Conservation (phyloP, 2,888 invertebrate genomes). For the Nematopogon swammerdamellus region DNA sequence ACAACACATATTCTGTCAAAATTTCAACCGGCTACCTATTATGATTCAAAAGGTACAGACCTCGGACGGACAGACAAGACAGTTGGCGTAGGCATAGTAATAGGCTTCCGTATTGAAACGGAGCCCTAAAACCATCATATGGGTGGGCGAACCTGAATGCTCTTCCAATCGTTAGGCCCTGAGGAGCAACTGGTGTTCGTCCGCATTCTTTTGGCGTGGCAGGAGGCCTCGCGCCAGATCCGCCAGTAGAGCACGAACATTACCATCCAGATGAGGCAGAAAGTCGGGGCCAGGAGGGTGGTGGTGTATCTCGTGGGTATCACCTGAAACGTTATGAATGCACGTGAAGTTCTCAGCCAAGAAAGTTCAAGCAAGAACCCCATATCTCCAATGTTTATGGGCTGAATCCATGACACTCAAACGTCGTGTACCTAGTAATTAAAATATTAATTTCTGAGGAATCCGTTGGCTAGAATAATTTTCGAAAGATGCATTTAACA, state of each 20-base stretch:
- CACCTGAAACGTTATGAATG: constrained; percentile 39
- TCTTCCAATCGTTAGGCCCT: constrained; percentile 66
- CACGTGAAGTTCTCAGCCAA: too few relatives aligned
- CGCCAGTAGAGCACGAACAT: constrained; percentile 74
- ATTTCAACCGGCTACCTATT: too few relatives aligned
- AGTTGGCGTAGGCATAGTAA: too few relatives aligned
- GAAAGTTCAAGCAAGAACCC: too few relatives aligned
- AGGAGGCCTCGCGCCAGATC: constrained; percentile 75
- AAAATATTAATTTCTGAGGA: not conserved
- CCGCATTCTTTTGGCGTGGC: constrained; percentile 66
- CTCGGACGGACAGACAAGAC: too few relatives aligned
- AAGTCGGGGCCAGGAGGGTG: constrained; percentile 64
- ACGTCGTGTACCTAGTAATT: not conserved
- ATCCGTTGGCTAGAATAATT: not conserved
- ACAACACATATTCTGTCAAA: too few relatives aligned
- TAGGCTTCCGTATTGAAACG: too few relatives aligned
- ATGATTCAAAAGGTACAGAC: too few relatives aligned
- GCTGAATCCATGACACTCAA: too few relatives aligned
- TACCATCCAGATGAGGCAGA: constrained; percentile 69
- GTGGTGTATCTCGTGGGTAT: constrained; percentile 49
- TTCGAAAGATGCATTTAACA: too few relatives aligned
- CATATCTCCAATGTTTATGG: too few relatives aligned
- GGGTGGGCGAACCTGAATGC: constrained; percentile 61
- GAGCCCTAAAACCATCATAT: too few relatives aligned
- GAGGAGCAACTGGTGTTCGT: constrained; percentile 49